Base-by-base conservation (phyloP, 2,888 invertebrate species). In the Limenitis camilla region DNA sequence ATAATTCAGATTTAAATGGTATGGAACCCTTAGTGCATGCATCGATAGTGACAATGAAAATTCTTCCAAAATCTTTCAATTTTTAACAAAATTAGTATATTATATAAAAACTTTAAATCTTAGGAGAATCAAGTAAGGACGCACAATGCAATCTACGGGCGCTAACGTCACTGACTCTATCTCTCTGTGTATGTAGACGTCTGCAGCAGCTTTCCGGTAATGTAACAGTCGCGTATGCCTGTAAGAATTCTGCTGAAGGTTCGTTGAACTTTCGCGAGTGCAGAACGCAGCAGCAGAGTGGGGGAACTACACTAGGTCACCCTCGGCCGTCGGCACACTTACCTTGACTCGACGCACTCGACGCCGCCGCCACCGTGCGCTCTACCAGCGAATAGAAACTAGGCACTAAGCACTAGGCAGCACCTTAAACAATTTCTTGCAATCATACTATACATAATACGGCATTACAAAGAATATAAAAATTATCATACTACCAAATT, bases 201-300 rank as follows among this genome's bases (percentile, higher is more conserved):
- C 78, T 81, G 85, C 82, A 83, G 75, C 79, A 81, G 77, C 81
- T 80, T 80, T 79, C 85, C 82, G 84, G 81, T 85, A 87, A 84
- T 85, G 86, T 85, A 85, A 87, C 84, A 81, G 76, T 78, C 79
- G 78, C 73, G 70, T 79, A 77, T 78, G 82, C 72, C 76, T 81
- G 82, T 79, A 85, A 86, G 85, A 86, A 82, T 82, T 85, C 82
- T 84, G 80, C 78, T 76, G 64, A 63, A 74, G 71, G 86, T 85
- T 86, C 85, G 74, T 78, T 84, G 86, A 86, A 85, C 86, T 83
- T 82, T 81, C 72, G 80, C 81, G 81, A 85, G 81, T 86, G 84
- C 86, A 85, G 83, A 85, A 80, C 82, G 76, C 74, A 76, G 72
- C 64, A 62, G 66, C 68, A 75, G 75, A 76, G 81, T 72, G 81